Evolutionary conservation across 2,113 vertebrate genomes (phyloP).

Genomic region (Benitochromis conjunctus): DNA sequence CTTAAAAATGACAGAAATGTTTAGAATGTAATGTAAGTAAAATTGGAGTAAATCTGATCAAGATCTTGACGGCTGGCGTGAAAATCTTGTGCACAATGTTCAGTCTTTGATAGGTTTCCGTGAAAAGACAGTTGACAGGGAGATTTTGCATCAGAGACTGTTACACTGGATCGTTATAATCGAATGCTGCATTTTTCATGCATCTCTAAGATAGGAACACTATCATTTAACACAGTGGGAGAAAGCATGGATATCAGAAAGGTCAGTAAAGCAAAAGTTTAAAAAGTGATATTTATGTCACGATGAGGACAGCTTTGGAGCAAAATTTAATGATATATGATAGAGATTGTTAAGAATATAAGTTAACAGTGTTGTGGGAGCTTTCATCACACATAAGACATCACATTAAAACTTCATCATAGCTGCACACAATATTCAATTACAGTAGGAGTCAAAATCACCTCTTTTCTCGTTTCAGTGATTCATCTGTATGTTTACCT

Average conservation of each 20-base stretch:
- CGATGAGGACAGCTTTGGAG: neutral
- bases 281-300: slow-evolving; percentile 8
- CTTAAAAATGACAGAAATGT: neutral
- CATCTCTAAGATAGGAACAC: neutral
- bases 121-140: slow-evolving; percentile 7
- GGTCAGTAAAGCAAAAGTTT: neutral
- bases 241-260: neutral
- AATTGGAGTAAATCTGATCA: neutral
- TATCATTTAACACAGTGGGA: neutral
- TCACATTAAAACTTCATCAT: neutral
- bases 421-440: neutral
- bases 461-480: neutral
- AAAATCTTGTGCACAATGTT: neutral
- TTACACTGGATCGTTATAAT: slow-evolving; percentile 15
- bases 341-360: neutral
- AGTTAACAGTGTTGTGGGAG: neutral
- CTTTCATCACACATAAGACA: neutral
- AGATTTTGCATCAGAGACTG: neutral
- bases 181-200: slow-evolving; percentile 17
- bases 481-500: neutral
- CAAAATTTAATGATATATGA: neutral
- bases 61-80: slow-evolving; percentile 10
- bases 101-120: neutral
- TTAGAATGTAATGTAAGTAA: neutral
- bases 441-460: neutral